Evolutionary conservation across 2,113 vertebrate species (phyloP).

Genomic region (Thermophis baileyi): DNA sequence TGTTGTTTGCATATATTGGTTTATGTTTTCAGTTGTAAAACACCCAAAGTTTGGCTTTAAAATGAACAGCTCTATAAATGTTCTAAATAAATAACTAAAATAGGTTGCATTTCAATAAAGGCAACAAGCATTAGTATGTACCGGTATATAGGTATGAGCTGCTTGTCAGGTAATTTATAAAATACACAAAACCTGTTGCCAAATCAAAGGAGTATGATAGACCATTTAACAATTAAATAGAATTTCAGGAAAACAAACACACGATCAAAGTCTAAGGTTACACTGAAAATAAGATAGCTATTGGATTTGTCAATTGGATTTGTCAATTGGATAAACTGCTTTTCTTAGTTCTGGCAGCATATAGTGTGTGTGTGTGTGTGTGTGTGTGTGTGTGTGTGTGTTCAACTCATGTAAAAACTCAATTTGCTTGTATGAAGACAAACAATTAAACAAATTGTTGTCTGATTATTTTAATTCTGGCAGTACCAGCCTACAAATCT

Average conservation of each 20-base stretch:
- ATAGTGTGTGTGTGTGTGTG: neutral
- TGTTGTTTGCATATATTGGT: neutral
- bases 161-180: neutral
- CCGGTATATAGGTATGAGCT: neutral
- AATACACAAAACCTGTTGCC: neutral
- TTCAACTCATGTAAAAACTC: neutral
- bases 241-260: neutral
- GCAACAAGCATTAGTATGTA: neutral
- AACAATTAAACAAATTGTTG: conserved; percentile 28
- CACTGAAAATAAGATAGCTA: neutral
- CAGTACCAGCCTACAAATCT: neutral
- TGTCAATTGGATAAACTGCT: neutral
- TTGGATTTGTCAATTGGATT: neutral
- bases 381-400: neutral
- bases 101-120: neutral
- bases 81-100: neutral
- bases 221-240: neutral
- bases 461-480: conserved; percentile 30
- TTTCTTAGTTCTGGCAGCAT: fast-evolving
- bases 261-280: neutral
- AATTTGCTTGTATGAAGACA: neutral
- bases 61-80: neutral
- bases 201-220: neutral
- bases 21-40: neutral
- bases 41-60: neutral